Evolutionary conservation across 1,140 invertebrate genomes (phyloP), one percentile per base, ranked within the genome.

Genomic region (Drosophila pectinifera): DNA sequence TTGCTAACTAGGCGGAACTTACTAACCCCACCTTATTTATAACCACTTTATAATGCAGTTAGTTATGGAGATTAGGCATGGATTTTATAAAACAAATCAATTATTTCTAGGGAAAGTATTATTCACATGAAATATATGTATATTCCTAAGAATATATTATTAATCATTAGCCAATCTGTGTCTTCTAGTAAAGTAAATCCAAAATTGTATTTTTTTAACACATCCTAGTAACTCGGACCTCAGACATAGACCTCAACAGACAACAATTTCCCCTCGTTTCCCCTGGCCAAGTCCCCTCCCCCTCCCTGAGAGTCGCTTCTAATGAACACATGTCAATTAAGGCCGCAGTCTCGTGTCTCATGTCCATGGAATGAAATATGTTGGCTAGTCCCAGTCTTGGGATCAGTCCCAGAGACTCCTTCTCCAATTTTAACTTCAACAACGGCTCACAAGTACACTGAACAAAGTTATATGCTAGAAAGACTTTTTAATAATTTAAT

Each of bases 311-410:
- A 43, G n/a, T n/a, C 22, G 51, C 79, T 59, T 59, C 70, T 86
- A 86, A 86, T 88, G 83, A 88, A 88, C 82, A 86, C 79, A 88
- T 86, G 83, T 88, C 82, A 86, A 88, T 88, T 88, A 86, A 88
- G 34, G 55, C 58, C 48, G 11, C 16, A 56, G 69, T 74, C 49
- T 74, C 68, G 69, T 73, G 69, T 73, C 67, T 59, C 45, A 22
- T 73, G 69, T 73, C 69, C 69, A 43, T 73, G 64, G 69, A 73
- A 51, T 73, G 69, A 73, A 51, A 73, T 73, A 73, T 73, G 67
- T 58, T 43, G 16, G 68, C 54, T 36, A 26, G 72, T 38, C 11
- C 59, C 67, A 46, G 68, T 39, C 68, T 57, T 28, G 16, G 67
- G 42, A 63, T 68, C 24, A 56, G 64, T 36, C 42, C 39, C 43